Evolutionary conservation across 2,888 invertebrate species (phyloP), one percentile per base, ranked within the genome.

Genomic region (Chloroclystis v-ata): DNA sequence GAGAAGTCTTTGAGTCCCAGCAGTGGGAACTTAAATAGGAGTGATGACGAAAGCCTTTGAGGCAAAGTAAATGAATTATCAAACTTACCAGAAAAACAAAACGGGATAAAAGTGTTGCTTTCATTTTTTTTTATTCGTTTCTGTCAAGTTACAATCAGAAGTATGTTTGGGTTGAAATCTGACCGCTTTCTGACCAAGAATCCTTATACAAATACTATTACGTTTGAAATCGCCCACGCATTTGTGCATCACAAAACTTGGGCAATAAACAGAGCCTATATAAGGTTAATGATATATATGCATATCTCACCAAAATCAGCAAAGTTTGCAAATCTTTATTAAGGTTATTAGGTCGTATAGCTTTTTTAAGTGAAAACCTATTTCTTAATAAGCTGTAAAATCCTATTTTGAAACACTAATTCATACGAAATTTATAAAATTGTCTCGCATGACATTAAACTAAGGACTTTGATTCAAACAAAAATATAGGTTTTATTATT

Each of bases 191-290:
- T 83, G 82, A 69, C 62, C 57, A 65, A 50, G 54, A 57, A 60
- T 54, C 58, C 60, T 60, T 56, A 65, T 58, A 58, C 58, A 62
- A 59, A 66, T 69, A 67, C 65, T 69, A 70, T 65, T 63, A 70
- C 70, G 70, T 64, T 66, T 70, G 58, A 61, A 56, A 56, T 63
- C 75, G 70, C 84, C 85, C 82, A 84, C 84, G 73, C 78, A 57
- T 41, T 46, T 54, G 53, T 50, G 39, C 49, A 29, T 45, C 41
- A 54, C 43, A 67, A 59, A 65, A 60, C 75, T 85, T 85, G 71
- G 69, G 76, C 75, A 80, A 78, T 65, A 68, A 63, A 68, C 71
- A 69, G 59, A 57, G 75, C 73, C 64, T 75, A 64, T 66, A 63
- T 35, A 16, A 9, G 69, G 56, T 37, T 58, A 61, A 58, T 56